A percentile compares a stretch with the other conserved stretches of the same genome.
phyloP scores from a whole-genome alignment of 2,797 vertebrate genomes.

The Gorsachius magnificus region DNA sequence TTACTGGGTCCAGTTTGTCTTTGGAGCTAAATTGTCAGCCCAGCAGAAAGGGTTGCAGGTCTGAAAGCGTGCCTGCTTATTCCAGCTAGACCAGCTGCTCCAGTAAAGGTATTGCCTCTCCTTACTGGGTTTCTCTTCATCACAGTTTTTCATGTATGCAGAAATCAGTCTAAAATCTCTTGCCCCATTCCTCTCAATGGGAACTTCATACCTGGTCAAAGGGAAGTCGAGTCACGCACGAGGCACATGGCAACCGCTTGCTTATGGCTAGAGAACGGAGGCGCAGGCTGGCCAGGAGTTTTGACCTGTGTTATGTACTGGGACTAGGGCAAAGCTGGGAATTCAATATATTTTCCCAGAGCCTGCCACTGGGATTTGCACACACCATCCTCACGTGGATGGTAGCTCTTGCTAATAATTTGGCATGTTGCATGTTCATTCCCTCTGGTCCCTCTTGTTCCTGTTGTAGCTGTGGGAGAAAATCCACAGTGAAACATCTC shows the following conservation, averaged over 20 bases:
- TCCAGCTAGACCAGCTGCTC: neutral
- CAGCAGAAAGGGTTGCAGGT: no score
- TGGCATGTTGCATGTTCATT: neutral
- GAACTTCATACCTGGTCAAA: neutral
- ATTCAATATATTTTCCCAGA: neutral
- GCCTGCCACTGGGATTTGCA: neutral
- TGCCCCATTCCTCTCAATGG: neutral
- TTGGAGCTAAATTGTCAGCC: neutral
- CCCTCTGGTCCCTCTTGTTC: neutral
- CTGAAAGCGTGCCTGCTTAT: neutral
- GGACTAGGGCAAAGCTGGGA: neutral
- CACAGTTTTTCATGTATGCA: neutral
- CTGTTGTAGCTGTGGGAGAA: neutral
- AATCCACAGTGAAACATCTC: neutral
- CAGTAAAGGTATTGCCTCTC: neutral
- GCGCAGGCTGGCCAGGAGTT: neutral
- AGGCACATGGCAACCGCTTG: neutral
- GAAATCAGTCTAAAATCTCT: neutral
- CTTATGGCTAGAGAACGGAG: neutral
- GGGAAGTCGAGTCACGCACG: neutral
- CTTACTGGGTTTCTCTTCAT: neutral
- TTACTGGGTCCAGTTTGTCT: neutral
- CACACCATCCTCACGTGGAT: rapidly evolving
- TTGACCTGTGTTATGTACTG: neutral
- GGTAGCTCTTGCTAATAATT: rapidly evolving